Evolutionary conservation across 2,888 invertebrate species (phyloP).

Genomic region (Amphimallon solstitiale): DNA sequence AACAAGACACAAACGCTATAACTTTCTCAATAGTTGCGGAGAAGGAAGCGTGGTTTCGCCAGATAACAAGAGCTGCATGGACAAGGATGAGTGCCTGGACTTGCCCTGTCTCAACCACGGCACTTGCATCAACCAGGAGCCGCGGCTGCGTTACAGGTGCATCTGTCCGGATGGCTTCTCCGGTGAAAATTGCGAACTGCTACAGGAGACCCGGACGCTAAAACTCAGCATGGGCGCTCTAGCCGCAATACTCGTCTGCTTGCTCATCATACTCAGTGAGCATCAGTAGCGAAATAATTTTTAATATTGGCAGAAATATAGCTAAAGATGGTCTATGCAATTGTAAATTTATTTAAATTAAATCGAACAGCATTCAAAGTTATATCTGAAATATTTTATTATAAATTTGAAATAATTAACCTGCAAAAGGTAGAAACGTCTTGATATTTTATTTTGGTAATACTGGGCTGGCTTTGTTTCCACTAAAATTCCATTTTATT

Average conservation of each 20-base stretch:
- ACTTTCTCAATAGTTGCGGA: slow-evolving; percentile 76
- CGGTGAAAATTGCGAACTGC: slow-evolving; percentile 94
- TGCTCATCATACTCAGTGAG: slow-evolving; percentile 97
- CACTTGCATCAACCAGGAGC: slow-evolving; percentile 91
- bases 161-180: slow-evolving; percentile 92
- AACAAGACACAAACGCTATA: no score
- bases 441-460: no score
- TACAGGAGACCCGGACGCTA: slow-evolving; percentile 93
- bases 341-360: no score
- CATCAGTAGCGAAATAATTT: slow-evolving; percentile 56
- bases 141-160: slow-evolving; percentile 85
- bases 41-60: slow-evolving; percentile 91
- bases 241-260: slow-evolving; percentile 96
- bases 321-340: no score
- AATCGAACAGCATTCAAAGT: no score
- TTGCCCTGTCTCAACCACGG: slow-evolving; percentile 94
- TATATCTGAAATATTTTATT: no score
- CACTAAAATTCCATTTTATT: no score
- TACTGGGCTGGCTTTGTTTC: no score
- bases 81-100: slow-evolving; percentile 95
- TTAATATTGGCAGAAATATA: no score
- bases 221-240: slow-evolving; percentile 97
- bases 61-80: slow-evolving; percentile 92
- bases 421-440: no score
- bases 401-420: no score